Conservation (phyloP, 2,888 invertebrate species). For the Caenorhabditis sp. region DNA sequence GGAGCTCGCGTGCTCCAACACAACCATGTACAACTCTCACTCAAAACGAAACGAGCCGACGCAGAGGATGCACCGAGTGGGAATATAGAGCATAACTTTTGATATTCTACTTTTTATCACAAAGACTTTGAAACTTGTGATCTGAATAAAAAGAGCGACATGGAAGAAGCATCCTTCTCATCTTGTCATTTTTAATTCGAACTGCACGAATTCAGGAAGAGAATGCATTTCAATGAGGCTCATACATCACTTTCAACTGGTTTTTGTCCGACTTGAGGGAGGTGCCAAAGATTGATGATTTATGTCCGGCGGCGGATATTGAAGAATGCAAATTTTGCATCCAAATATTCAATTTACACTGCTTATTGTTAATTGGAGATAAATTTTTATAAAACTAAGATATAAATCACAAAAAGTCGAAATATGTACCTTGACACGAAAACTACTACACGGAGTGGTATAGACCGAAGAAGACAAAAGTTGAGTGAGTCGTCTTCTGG, state of each 20-base stretch:
- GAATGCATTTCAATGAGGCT: slow-evolving; percentile 10
- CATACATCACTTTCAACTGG: slow-evolving; percentile 40
- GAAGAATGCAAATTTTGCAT: slow-evolving; percentile 28
- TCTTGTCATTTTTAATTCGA: background rate
- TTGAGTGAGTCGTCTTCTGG: slow-evolving; percentile 29
- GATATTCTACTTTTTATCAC: slow-evolving; percentile 9
- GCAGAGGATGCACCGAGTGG: slow-evolving; percentile 49
- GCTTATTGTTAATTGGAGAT: background rate
- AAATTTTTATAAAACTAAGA: too few relatives aligned
- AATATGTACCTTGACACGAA: too few relatives aligned
- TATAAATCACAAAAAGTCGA: too few relatives aligned
- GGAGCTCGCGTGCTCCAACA: slow-evolving; percentile 38
- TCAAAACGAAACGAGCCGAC: slow-evolving; percentile 42
- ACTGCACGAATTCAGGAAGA: background rate
- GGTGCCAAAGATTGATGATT: slow-evolving; percentile 49
- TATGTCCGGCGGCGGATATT: slow-evolving; percentile 30
- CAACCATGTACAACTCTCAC: slow-evolving; percentile 57
- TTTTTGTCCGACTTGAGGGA: slow-evolving; percentile 20
- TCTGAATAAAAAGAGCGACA: background rate
- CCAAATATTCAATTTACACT: background rate
- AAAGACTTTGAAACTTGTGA: background rate
- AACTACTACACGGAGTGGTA: too few relatives aligned
- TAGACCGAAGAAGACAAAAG: slow-evolving; percentile 33
- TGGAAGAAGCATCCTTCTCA: background rate
- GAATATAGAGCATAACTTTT: slow-evolving; percentile 33